These are phyloP conservation scores for Lucilia cuprina DNA, from an alignment of 1,140 invertebrate genomes.

Conservation along the genomic window DNA sequence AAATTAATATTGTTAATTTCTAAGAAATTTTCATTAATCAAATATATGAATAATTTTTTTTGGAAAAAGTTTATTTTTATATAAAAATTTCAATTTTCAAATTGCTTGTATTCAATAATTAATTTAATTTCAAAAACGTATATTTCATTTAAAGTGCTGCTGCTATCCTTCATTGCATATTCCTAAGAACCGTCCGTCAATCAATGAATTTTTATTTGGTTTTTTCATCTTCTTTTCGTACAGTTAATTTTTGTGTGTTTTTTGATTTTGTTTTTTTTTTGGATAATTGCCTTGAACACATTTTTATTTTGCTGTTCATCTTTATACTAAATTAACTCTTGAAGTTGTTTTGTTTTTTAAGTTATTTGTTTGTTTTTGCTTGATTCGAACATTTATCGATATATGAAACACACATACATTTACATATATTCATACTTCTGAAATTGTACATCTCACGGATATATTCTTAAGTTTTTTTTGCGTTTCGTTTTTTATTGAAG, in stretches of 20 bases:
- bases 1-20: too few species aligned
- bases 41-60: too few species aligned
- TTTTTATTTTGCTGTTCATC: not conserved
- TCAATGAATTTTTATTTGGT: not conserved
- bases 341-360: not conserved
- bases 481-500: not conserved
- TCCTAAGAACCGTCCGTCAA: slow-evolving; percentile 4
- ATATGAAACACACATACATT: not conserved
- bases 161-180: not conserved
- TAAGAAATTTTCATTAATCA: too few species aligned
- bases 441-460: not conserved
- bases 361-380: not conserved
- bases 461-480: not conserved
- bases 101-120: too few species aligned
- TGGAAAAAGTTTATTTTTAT: too few species aligned
- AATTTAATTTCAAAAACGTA: too few species aligned
- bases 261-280: not conserved
- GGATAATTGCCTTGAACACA: not conserved
- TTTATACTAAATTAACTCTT: not conserved
- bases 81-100: too few species aligned
- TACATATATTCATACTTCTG: too few species aligned
- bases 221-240: not conserved
- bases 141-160: not conserved
- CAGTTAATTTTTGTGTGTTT: not conserved
- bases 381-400: not conserved